Evolutionary conservation across 2,113 vertebrate species (phyloP), one percentile per base, ranked within the genome.

Genomic region (Phalacrocorax aristotelis): DNA sequence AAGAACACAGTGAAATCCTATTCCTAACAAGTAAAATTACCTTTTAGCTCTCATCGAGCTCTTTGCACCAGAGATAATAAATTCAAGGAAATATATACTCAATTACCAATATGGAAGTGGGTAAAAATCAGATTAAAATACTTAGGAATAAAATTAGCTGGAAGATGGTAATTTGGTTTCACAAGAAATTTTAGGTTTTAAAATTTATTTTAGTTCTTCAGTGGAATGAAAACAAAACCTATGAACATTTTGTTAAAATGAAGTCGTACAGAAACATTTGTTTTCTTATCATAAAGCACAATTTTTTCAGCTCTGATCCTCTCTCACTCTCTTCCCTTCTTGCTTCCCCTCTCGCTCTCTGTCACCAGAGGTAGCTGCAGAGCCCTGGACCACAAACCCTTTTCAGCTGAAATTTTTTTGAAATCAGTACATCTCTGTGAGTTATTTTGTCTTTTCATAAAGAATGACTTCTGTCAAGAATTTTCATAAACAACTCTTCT

Each of bases 341-440:
- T 85, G 34, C 34, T 87, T 29, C 40, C 48, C 58, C 52, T 80
- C 49, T 87, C 49, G 40, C 14, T 51, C 52, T 68, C 36, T 62
- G 85, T 94, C 82, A 89, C 74, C 87, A 95, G 91, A 93, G 87
- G 87, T 80, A 92, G 81, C 70, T 69, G 54, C 62, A 87, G 94
- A 90, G 54, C 89, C 74, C 89, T 49, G 76, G 44, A 83, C 80
- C 29, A 30, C n/a, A 38, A 58, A 77, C 5, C 4, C 6, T 90
- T 48, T 71, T 55, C 42, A 46, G 46, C 2, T 61, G 34, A 55
- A 6, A 6, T 25, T 62, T 42, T 80, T 72, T 38, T 38, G 0
- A 15, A 60, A 76, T 85, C 38, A 27, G 10, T 89, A 23, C 6
- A 77, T 34, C 11, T 62, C 58, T 32, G 7, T 48, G 51, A 23